A percentile compares a stretch with the other conserved stretches of the same genome.
These are phyloP conservation scores for Eidolon helvum DNA, from an alignment of 2,113 vertebrate genomes.

Conservation along the genomic window DNA sequence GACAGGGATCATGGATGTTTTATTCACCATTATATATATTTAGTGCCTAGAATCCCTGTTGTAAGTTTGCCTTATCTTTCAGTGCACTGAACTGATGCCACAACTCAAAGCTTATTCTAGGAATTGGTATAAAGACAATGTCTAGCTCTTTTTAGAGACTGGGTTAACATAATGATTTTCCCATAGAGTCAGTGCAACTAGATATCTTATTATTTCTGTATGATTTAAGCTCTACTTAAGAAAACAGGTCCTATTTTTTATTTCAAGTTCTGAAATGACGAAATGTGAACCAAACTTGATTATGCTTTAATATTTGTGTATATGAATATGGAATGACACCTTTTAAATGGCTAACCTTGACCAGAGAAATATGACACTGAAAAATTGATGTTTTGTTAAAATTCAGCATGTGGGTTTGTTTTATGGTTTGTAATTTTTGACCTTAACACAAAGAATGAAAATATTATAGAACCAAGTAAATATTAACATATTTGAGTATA, in stretches of 20 bases:
- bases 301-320: not conserved
- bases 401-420: not conserved
- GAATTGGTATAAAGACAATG: not conserved
- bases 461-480: not conserved
- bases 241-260: conserved; percentile 38
- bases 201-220: not conserved
- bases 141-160: conserved; percentile 29
- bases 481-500: not conserved
- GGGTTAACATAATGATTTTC: not conserved
- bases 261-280: conserved; percentile 30
- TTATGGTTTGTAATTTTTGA: not conserved
- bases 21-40: not conserved
- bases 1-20: not conserved
- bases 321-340: not conserved
- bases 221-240: not conserved
- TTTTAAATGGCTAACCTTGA: not conserved
- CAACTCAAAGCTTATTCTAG: not conserved
- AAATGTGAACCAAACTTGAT: not conserved
- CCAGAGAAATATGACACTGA: not conserved
- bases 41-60: not conserved
- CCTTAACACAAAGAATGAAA: conserved; percentile 44
- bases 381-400: not conserved
- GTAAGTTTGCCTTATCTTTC: not conserved
- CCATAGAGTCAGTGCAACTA: not conserved
- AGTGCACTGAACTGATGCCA: not conserved